Evolutionary conservation across 2,888 invertebrate species (phyloP).

Genomic region (Nycteola revayana): DNA sequence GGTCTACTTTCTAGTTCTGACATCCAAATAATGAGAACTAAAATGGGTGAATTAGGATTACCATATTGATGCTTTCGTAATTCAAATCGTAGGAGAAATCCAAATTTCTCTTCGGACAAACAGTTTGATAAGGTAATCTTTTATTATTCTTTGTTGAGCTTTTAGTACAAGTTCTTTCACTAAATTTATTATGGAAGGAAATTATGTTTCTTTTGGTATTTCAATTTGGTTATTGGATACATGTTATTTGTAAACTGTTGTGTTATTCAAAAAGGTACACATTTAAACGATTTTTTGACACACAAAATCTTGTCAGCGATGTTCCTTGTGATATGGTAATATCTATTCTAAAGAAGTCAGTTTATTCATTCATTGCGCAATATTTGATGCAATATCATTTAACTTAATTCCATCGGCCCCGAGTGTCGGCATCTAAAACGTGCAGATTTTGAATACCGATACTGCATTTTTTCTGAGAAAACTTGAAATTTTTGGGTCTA

Average conservation of each 20-base stretch:
- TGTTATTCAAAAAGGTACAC: too few relatives aligned
- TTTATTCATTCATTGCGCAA: conserved; percentile 3
- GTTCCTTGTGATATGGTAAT: too few relatives aligned
- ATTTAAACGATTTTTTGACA: too few relatives aligned
- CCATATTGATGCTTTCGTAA: conserved; percentile 24
- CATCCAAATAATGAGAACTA: conserved; percentile 23
- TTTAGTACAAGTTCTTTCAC: conserved; percentile 23
- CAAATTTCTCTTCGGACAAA: conserved; percentile 27
- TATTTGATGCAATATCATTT: conserved; percentile 13
- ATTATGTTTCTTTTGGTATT: too few relatives aligned
- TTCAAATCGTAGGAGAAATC: too few relatives aligned
- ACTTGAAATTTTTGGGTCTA: conserved; percentile 21
- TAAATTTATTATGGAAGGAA: conserved; percentile 16
- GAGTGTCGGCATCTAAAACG: conserved; percentile 17
- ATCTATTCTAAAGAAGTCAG: conserved; percentile 4
- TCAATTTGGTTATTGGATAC: too few relatives aligned
- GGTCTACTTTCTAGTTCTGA: conserved; percentile 29
- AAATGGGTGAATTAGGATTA: conserved; percentile 25
- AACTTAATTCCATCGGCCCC: conserved; percentile 15
- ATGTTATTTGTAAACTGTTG: too few relatives aligned
- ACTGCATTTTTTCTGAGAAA: conserved; percentile 23
- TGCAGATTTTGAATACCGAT: conserved; percentile 1
- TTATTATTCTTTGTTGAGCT: conserved; percentile 18
- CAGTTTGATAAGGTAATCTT: conserved; percentile 19
- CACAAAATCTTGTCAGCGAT: too few relatives aligned